These are phyloP conservation scores for Cydia splendana DNA, from an alignment of 1,140 invertebrate species.

Conservation along the genomic window DNA sequence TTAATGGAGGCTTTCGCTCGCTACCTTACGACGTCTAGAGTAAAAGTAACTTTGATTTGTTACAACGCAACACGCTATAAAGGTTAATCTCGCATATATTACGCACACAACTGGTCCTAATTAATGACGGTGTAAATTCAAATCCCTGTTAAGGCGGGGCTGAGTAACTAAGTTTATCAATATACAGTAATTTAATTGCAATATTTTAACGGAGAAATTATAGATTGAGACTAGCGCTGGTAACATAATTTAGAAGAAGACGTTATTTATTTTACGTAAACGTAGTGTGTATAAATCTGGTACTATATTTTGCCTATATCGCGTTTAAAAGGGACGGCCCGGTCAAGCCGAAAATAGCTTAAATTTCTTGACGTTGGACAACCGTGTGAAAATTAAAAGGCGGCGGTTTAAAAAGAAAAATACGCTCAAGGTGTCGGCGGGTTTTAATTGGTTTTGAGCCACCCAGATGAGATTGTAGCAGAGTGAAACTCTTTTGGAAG, in stretches of 20 bases:
- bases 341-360: constrained; percentile 52
- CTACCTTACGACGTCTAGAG: constrained; percentile 29
- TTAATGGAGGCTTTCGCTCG: constrained; percentile 45
- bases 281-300: too few relatives aligned
- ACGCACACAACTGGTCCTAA: constrained; percentile 15
- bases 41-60: constrained; percentile 42
- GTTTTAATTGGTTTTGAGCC: constrained; percentile 36
- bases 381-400: constrained; percentile 49
- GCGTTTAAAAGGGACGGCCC: constrained; percentile 40
- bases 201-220: too few relatives aligned
- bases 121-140: background rate
- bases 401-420: constrained; percentile 43
- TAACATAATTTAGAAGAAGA: too few relatives aligned
- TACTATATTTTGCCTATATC: too few relatives aligned
- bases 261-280: too few relatives aligned
- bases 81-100: background rate
- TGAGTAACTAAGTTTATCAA: background rate
- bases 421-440: constrained; percentile 41
- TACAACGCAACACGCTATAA: constrained; percentile 43
- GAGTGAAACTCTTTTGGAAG: constrained; percentile 14
- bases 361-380: constrained; percentile 48
- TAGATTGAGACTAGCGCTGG: too few relatives aligned
- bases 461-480: background rate
- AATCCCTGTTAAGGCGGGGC: background rate
- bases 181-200: background rate